These are phyloP conservation scores for Drosophila eugracilis DNA, from an alignment of 1,140 invertebrate genomes.

Conservation along the genomic window DNA sequence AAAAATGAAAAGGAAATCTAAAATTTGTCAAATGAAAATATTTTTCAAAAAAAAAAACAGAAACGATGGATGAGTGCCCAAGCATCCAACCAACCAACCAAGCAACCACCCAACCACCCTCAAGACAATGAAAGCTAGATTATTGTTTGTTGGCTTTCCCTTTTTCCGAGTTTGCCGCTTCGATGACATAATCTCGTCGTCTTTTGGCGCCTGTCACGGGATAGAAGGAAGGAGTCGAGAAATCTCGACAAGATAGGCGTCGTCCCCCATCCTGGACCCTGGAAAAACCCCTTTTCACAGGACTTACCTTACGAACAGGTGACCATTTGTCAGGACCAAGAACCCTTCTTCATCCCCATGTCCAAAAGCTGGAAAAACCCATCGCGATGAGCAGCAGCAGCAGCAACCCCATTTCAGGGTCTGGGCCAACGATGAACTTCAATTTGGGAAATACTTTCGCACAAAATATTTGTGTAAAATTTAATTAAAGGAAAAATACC, in stretches of 20 bases:
- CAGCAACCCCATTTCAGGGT: constrained; percentile 20
- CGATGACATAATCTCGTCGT: constrained; percentile 75
- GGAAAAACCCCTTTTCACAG: constrained; percentile 48
- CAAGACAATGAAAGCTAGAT: constrained; percentile 63
- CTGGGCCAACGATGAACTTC: constrained; percentile 43
- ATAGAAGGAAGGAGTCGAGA: constrained; percentile 44
- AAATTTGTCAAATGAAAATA: constrained; percentile 81
- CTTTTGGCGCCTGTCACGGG: constrained; percentile 71
- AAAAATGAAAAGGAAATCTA: constrained; percentile 49
- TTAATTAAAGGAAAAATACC: constrained; percentile 74
- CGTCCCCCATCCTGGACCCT: constrained; percentile 27
- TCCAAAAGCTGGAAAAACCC: neutral
- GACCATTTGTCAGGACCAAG: constrained; percentile 39
- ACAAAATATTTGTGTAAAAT: constrained; percentile 76
- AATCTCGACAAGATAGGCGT: constrained; percentile 56
- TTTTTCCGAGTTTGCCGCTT: constrained; percentile 57
- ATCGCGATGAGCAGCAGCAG: constrained; percentile 6
- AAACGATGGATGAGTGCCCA: constrained; percentile 38
- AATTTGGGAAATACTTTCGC: constrained; percentile 68
- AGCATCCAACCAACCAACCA: neutral
- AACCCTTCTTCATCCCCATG: neutral
- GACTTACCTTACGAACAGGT: constrained; percentile 56
- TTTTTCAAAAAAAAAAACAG: constrained; percentile 39
- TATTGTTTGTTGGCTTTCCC: constrained; percentile 46
- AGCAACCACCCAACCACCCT: neutral